phyloP scores from a whole-genome alignment of 2,113 vertebrate genomes.

The Mus pahari region DNA sequence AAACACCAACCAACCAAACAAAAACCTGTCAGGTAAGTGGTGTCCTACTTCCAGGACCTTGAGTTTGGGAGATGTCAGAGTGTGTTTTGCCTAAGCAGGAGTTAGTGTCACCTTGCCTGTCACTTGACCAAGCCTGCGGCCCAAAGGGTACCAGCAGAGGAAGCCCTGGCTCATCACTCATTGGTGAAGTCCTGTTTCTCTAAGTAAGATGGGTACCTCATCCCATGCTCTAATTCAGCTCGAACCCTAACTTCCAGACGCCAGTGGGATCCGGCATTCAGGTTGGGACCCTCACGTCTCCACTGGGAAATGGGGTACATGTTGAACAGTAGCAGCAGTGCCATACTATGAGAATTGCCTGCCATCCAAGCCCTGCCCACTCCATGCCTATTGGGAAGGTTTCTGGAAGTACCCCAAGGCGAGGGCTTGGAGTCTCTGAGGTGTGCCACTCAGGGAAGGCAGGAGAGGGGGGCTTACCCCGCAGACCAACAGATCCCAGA shows the following conservation, averaged over 20 bases:
- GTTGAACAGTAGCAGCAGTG: background rate
- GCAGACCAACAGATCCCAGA: background rate
- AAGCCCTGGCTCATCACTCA: rapidly evolving
- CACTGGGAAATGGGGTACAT: background rate
- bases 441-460: background rate
- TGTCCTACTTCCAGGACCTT: no score
- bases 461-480: background rate
- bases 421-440: background rate
- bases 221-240: background rate
- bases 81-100: background rate
- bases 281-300: background rate
- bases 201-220: background rate
- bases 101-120: background rate
- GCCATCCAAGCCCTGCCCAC: rapidly evolving
- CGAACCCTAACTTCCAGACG: background rate
- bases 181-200: background rate
- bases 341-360: rapidly evolving
- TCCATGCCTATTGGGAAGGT: background rate
- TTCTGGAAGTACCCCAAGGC: background rate
- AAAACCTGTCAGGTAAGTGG: background rate
- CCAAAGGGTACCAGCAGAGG: background rate
- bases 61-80: background rate
- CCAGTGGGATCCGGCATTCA: background rate
- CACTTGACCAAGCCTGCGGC: background rate
- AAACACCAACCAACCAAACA: background rate